Evolutionary conservation across 2,888 invertebrate species (phyloP).

Genomic region (Ennomos erosarius): DNA sequence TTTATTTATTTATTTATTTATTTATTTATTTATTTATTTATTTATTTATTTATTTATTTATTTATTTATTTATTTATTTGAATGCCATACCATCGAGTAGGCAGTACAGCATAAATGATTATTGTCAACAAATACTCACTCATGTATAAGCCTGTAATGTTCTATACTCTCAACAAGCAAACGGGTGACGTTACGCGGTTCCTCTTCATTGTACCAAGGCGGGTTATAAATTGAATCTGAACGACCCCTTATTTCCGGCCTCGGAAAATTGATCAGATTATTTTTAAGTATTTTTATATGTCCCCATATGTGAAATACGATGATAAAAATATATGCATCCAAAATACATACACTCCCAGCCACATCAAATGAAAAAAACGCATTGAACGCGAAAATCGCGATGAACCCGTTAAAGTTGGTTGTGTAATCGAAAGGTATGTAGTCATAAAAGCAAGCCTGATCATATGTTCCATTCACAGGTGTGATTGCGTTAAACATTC

Average conservation of each 20-base stretch:
- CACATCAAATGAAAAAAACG: neutral
- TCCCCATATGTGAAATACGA: constrained; percentile 9
- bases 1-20: no score
- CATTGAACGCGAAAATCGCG: neutral
- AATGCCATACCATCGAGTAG: no score
- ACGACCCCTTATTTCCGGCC: neutral
- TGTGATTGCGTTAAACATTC: constrained; percentile 7
- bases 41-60: no score
- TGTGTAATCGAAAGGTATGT: constrained; percentile 9
- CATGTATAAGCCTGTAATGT: no score
- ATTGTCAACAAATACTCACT: no score
- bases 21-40: no score
- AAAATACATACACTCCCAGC: neutral
- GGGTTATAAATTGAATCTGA: neutral
- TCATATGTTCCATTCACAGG: constrained; percentile 9
- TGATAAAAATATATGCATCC: neutral
- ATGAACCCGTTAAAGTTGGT: constrained; percentile 1
- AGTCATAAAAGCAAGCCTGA: constrained; percentile 2
- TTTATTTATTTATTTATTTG: no score
- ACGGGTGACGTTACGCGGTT: neutral
- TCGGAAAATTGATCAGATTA: constrained; percentile 7
- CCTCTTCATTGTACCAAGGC: constrained; percentile 14
- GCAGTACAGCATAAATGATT: no score
- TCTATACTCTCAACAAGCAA: neutral
- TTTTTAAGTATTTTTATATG: constrained; percentile 9